Base-by-base conservation (phyloP, 2,113 vertebrate genomes). In the Hoplias malabaricus region DNA sequence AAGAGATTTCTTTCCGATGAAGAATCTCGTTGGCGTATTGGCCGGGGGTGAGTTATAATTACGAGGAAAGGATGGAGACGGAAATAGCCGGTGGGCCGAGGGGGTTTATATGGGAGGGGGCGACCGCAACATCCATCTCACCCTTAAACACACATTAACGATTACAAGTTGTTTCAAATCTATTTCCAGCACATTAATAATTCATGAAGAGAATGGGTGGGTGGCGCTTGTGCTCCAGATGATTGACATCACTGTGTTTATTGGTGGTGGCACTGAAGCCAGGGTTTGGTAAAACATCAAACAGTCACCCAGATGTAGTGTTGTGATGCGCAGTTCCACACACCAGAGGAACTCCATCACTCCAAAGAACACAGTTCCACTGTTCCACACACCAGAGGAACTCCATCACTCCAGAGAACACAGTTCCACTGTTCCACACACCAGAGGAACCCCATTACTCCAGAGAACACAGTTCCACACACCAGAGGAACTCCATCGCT, bases 101-200 rank as follows among this genome's bases (percentile, higher is more conserved):
- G 21, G 31, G 46, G 73, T 75, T 75, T 66, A 54, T 65, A 8
- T 53, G 27, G 56, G 56, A 69, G 65, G 46, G 53, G 65, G 69
- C 25, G 42, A 19, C 75, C 48, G 34, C 5, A 69, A 61, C 14
- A 59, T 77, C 61, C 33, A 69, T 69, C 66, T 69, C 66, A 69
- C 33, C 66, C 34, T 69, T 42, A 77, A 34, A 40, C 56, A 61
- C 57, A 34, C 48, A 63, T 71, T 50, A 71, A 78, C 63, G 63
- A 63, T 78, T 78, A 65, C 21, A 54, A 56, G 43, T 57, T 50
- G 42, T 53, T 78, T 71, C 14, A 63, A 71, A 63, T 71, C 76
- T 53, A 36, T 71, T 70, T 54, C 42, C 43, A 53, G 67, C 5
- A 2, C 31, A 71, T 70, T 42, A 71, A 78, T 78, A 53, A 78